Evolutionary conservation across 2,888 invertebrate genomes (phyloP).

Genomic region (Alsophila aescularia): DNA sequence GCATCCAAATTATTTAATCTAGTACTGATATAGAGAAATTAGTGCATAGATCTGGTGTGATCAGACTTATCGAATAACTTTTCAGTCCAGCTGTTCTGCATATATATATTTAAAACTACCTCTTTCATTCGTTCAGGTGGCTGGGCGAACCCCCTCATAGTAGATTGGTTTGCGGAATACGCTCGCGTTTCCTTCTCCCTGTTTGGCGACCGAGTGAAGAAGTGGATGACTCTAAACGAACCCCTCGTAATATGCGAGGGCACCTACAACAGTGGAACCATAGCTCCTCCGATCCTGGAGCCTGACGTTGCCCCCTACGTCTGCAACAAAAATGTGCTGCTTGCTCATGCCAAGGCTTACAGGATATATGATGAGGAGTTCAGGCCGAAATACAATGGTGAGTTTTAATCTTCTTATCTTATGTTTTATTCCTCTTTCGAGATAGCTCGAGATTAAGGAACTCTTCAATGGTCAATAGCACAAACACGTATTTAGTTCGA

Average conservation of each 20-base stretch:
- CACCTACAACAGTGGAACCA: conserved; percentile 43
- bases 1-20: too few relatives aligned
- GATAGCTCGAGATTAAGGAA: too few relatives aligned
- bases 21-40: too few relatives aligned
- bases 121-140: conserved; percentile 2
- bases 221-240: conserved; percentile 46
- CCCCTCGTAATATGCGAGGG: conserved; percentile 28
- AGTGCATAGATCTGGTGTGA: too few relatives aligned
- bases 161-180: conserved; percentile 44
- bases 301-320: conserved; percentile 24
- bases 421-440: too few relatives aligned
- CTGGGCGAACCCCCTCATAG: conserved; percentile 39
- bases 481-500: too few relatives aligned
- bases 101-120: not conserved
- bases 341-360: conserved; percentile 86
- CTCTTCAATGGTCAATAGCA: too few relatives aligned
- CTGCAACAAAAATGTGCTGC: conserved; percentile 82
- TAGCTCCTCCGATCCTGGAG: conserved; percentile 31
- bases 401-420: not conserved
- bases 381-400: conserved; percentile 46
- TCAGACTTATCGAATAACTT: too few relatives aligned
- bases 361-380: conserved; percentile 82
- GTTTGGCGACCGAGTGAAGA: conserved; percentile 47
- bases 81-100: too few relatives aligned
- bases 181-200: conserved; percentile 38